These are phyloP conservation scores for Rhabdornis inornatus DNA, from an alignment of 2,113 vertebrate genomes.

Conservation along the genomic window DNA sequence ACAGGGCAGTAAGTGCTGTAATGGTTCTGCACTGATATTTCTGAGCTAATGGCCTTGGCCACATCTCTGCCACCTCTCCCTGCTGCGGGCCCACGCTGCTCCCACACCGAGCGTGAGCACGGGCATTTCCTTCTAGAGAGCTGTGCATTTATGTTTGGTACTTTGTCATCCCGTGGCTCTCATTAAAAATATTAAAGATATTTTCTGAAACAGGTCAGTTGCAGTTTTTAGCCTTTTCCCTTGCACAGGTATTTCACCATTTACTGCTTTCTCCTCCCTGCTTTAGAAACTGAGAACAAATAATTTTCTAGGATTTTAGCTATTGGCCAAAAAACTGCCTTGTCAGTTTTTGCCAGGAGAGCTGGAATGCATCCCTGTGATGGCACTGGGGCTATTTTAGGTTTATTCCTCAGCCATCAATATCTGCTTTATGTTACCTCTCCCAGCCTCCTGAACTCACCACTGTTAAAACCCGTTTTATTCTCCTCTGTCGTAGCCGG, in stretches of 20 bases:
- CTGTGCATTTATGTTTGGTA: background rate
- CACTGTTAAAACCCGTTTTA: slow-evolving; percentile 21
- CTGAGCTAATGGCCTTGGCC: slow-evolving; percentile 43
- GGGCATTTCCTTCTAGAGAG: background rate
- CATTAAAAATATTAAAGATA: background rate
- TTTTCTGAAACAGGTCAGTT: background rate
- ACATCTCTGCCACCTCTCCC: background rate
- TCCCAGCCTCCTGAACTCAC: background rate
- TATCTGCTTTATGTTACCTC: background rate
- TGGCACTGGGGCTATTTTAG: background rate
- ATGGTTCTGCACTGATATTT: slow-evolving; percentile 53
- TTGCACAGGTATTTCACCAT: background rate
- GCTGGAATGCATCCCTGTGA: background rate
- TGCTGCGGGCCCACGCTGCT: background rate
- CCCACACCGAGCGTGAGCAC: background rate
- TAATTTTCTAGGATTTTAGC: background rate
- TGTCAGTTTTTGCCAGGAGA: background rate
- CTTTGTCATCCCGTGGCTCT: background rate
- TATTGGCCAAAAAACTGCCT: background rate
- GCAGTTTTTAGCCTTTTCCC: background rate
- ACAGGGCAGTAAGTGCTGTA: slow-evolving; percentile 11
- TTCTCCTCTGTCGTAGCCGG: slow-evolving; percentile 19
- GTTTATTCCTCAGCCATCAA: background rate
- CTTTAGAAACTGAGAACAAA: background rate
- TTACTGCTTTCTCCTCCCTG: background rate